Evolutionary conservation across 2,797 vertebrate species (phyloP).

Genomic region (Caiman crocodilus): DNA sequence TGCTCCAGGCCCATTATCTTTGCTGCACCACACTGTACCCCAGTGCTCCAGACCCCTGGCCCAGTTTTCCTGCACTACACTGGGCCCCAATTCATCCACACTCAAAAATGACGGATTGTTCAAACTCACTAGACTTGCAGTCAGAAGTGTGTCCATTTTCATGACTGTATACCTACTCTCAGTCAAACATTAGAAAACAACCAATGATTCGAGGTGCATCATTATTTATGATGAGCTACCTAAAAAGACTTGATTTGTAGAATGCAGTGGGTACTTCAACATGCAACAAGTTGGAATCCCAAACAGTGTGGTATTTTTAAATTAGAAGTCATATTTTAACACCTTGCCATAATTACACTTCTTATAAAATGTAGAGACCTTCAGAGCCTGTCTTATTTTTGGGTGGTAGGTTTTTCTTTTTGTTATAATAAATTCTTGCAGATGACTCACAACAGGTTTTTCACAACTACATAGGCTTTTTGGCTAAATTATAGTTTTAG

Average conservation of each 20-base stretch:
- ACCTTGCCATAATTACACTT: not conserved
- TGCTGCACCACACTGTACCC: no score
- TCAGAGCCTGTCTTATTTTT: accelerated
- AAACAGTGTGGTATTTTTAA: no score
- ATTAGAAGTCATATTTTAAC: not conserved
- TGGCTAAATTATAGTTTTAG: not conserved
- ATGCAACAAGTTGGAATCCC: no score
- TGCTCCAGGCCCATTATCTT: no score
- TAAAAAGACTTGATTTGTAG: not conserved
- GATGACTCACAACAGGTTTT: not conserved
- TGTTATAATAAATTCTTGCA: not conserved
- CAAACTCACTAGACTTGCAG: not conserved
- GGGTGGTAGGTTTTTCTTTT: not conserved
- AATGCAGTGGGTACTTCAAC: not conserved
- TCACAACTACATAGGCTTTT: not conserved
- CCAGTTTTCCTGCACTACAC: no score
- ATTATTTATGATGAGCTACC: not conserved
- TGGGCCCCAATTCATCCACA: no score
- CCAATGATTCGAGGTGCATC: not conserved
- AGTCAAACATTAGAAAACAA: not conserved
- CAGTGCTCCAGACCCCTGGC: no score
- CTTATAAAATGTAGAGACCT: not conserved
- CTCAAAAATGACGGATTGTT: not conserved
- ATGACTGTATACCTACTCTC: not conserved
- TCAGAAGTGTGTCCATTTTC: not conserved